These are phyloP conservation scores for Corbicula japonica DNA, from an alignment of 2,888 invertebrate genomes.

Conservation along the genomic window DNA sequence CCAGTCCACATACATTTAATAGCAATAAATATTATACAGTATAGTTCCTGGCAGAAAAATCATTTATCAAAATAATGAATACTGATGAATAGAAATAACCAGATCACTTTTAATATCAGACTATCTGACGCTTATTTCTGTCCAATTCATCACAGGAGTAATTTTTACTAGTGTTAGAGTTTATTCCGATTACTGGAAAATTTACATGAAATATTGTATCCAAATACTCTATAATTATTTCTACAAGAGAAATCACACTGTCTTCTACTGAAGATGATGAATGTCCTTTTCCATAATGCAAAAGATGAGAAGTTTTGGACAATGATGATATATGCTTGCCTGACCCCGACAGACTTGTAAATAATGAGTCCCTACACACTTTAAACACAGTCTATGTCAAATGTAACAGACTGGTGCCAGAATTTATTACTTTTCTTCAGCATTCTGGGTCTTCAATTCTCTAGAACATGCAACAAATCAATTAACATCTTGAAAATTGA, in stretches of 20 bases:
- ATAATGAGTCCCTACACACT: slow-evolving; percentile 46
- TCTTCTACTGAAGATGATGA: slow-evolving; percentile 54
- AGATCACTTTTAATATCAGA: slow-evolving; percentile 44
- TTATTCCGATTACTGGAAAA: slow-evolving; percentile 53
- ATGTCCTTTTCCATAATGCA: slow-evolving; percentile 45
- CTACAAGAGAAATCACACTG: slow-evolving; percentile 63
- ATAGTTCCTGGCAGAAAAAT: background rate
- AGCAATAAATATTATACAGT: background rate
- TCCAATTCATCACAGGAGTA: slow-evolving; percentile 65
- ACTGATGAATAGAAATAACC: slow-evolving; percentile 24
- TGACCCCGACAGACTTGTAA: slow-evolving; percentile 50
- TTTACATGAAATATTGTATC: slow-evolving; percentile 68
- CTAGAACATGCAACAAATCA: slow-evolving; percentile 41
- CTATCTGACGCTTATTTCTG: slow-evolving; percentile 46
- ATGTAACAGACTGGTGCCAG: slow-evolving; percentile 25
- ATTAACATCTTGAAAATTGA: slow-evolving; percentile 36
- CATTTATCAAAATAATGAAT: slow-evolving; percentile 17
- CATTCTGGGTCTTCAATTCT: slow-evolving; percentile 7
- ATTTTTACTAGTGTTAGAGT: slow-evolving; percentile 52
- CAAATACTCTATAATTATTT: slow-evolving; percentile 66
- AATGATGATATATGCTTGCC: slow-evolving; percentile 51
- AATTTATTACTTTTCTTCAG: slow-evolving; percentile 33
- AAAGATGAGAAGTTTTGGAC: slow-evolving; percentile 52
- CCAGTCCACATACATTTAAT: too few species aligned
- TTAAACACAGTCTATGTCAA: slow-evolving; percentile 55